These are phyloP conservation scores for Nyctereutes procyonoides DNA, from an alignment of 2,113 vertebrate genomes.

Conservation along the genomic window DNA sequence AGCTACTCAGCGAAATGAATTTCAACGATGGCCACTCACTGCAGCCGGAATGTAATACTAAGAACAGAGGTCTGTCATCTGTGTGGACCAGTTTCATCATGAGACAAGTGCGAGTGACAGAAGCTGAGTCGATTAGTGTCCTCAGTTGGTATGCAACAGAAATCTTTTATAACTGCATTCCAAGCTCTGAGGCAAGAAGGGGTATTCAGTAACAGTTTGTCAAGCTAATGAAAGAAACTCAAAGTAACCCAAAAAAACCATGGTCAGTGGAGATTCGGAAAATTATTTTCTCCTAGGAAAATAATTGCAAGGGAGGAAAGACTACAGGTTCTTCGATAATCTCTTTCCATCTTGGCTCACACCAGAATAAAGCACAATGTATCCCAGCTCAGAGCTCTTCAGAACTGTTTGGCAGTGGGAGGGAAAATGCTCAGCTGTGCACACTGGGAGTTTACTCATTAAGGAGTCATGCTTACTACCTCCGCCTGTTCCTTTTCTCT, in stretches of 20 bases:
- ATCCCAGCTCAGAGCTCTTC: not conserved
- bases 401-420: not conserved
- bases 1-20: not conserved
- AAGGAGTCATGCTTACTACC: not conserved
- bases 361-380: not conserved
- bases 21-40: not conserved
- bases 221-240: slow-evolving; percentile 25
- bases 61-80: not conserved
- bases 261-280: not conserved
- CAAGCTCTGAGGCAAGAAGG: not conserved
- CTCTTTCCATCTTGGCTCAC: not conserved
- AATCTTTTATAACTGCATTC: slow-evolving; percentile 10
- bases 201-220: not conserved
- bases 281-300: not conserved
- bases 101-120: not conserved
- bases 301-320: slow-evolving; percentile 8
- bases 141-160: not conserved
- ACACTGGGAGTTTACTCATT: not conserved
- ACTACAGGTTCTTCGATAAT: not conserved
- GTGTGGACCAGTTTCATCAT: not conserved
- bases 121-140: not conserved
- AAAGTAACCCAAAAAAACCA: not conserved
- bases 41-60: not conserved
- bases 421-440: not conserved
- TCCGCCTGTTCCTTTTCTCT: not conserved